phyloP scores from a whole-genome alignment of 2,797 vertebrate genomes.

The Chelonia mydas region DNA sequence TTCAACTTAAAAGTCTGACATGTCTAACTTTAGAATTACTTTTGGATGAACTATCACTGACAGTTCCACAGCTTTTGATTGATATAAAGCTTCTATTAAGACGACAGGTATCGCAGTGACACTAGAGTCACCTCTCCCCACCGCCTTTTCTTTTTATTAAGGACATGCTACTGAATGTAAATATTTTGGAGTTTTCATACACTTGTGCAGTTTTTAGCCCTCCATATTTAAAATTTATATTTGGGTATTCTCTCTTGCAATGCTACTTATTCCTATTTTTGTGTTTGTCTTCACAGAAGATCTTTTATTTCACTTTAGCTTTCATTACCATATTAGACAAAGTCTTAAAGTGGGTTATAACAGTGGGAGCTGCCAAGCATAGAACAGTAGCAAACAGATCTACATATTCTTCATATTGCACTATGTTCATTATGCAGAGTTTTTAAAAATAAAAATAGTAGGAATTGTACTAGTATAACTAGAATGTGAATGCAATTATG shows the following conservation, averaged over 20 bases:
- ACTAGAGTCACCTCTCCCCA: not conserved
- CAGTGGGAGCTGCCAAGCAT: not conserved
- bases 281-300: not conserved
- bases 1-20: too few relatives aligned
- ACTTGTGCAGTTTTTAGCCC: not conserved
- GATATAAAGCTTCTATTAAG: too few relatives aligned
- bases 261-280: not conserved
- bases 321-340: not conserved
- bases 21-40: not conserved
- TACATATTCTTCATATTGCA: too few relatives aligned
- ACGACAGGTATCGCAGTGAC: too few relatives aligned
- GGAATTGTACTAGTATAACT: not conserved
- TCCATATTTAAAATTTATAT: not conserved
- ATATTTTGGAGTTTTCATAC: not conserved
- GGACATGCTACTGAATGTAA: not conserved
- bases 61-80: not conserved
- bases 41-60: not conserved
- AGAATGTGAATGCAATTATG: not conserved
- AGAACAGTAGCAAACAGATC: not conserved
- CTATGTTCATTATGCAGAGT: too few relatives aligned
- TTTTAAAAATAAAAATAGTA: not conserved
- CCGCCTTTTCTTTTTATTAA: not conserved
- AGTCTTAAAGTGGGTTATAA: not conserved
- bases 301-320: not conserved
- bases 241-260: not conserved